Evolutionary conservation across 2,797 vertebrate genomes (phyloP).

Genomic region (Protonibea diacanthus): DNA sequence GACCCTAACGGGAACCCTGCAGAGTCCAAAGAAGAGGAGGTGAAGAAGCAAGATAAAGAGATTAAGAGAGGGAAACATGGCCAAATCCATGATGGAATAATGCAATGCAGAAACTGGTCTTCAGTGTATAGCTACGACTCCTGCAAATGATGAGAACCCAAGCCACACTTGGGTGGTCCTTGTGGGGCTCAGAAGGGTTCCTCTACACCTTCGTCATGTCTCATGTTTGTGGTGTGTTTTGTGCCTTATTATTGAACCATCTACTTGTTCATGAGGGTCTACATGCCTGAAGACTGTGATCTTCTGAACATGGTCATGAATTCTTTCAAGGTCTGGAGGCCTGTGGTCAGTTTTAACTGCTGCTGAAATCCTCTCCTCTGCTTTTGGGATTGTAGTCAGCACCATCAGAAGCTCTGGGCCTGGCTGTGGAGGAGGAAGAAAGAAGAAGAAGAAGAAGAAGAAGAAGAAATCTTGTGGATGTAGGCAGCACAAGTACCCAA

Average conservation of each 20-base stretch:
- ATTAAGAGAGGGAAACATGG: not conserved
- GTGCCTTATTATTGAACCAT: slow-evolving; percentile 73
- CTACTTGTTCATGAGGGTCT: slow-evolving; percentile 60
- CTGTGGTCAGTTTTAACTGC: slow-evolving; percentile 73
- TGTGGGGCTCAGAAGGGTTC: slow-evolving; percentile 25
- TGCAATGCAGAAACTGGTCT: not conserved
- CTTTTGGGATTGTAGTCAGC: slow-evolving; percentile 49
- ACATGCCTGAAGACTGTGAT: slow-evolving; percentile 55
- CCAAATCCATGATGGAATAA: not conserved
- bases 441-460: too few species aligned
- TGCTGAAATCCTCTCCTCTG: slow-evolving; percentile 78
- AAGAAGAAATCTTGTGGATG: slow-evolving; percentile 22
- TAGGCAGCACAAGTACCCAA: not conserved
- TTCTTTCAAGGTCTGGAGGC: slow-evolving; percentile 76
- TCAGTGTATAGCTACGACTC: not conserved
- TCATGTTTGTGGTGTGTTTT: slow-evolving; percentile 75
- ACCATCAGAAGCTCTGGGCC: slow-evolving; percentile 43
- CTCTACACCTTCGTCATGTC: slow-evolving; percentile 57
- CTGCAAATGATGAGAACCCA: too few species aligned
- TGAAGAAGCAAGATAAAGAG: not conserved
- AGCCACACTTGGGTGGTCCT: too few species aligned
- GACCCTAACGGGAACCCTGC: not conserved
- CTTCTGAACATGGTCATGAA: slow-evolving; percentile 53
- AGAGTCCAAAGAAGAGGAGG: not conserved
- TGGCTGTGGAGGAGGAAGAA: slow-evolving; percentile 45